Evolutionary conservation across 2,888 invertebrate genomes (phyloP), one percentile per base, ranked within the genome.

Genomic region (Petrolisthes cinctipes): DNA sequence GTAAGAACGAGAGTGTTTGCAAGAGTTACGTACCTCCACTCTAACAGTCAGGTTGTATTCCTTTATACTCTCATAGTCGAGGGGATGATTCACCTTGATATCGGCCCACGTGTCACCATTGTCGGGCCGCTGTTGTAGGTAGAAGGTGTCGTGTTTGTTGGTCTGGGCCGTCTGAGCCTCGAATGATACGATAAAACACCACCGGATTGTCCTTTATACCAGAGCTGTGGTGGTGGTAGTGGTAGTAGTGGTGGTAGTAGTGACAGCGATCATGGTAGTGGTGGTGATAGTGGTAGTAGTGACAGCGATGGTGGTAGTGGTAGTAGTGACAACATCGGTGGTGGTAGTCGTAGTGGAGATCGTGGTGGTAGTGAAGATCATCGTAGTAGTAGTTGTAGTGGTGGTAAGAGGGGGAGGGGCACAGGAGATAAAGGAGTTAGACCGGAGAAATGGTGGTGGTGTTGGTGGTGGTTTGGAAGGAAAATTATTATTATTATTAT

Each of bases 161-260:
- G 98, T 98, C 94, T 98, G 98, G 7, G 98, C 97, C 86, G 98
- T 98, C 66, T n/a, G 97, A 97, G 91, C 98, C 98, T 91, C 97
- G 97, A 96, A 98, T 98, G 93, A 98, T 94, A 90, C 97, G 96
- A 94, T 98, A 98, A 94, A 97, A 98, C 92, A 98, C 98, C 92
- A 97, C 97, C 89, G 98, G 98, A 94, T 97, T 98, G 94, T 97
- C 97, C 93, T 97, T 97, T 93, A 98, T 98, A 91, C 98, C 98
- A 93, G 98, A 98, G 94, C 98, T 97, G 95, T 92, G 92, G 91
- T 91, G 91, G 91, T 92, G 90, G 71, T 82, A 88, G 9, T 88
- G 68, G 81, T 54, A n/a, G 53, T 53, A 53, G 71, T 20, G n/a
- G 82, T 73, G 86, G 66, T 7, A 7, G 54, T 54, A 57, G 37